Conservation (phyloP, 1,140 invertebrate species). For the Asobara japonica region DNA sequence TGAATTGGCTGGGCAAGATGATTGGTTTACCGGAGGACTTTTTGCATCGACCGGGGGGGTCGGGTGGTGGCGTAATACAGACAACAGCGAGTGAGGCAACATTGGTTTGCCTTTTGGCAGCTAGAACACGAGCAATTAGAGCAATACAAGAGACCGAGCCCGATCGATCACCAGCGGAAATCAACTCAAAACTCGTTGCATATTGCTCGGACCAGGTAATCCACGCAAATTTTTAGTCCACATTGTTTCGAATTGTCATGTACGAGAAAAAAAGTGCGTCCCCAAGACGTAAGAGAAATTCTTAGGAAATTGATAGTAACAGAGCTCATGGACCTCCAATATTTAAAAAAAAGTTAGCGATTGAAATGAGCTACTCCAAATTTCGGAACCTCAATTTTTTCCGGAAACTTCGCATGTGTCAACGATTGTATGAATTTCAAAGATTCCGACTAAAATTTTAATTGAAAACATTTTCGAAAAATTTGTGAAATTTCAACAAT, state of each 20-base stretch:
- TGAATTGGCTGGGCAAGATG: conserved; percentile 98
- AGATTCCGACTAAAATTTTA: too few species aligned
- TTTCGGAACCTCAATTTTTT: too few species aligned
- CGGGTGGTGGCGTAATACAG: conserved; percentile 93
- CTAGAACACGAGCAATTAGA: conserved; percentile 84
- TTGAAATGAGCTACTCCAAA: too few species aligned
- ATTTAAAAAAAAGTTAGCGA: too few species aligned
- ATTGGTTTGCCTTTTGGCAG: conserved; percentile 88
- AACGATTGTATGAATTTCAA: too few species aligned
- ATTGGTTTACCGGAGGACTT: conserved; percentile 91
- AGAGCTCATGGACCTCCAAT: too few species aligned
- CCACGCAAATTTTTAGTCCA: conserved; percentile 14
- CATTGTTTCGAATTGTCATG: too few species aligned
- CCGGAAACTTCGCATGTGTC: too few species aligned
- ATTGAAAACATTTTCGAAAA: too few species aligned
- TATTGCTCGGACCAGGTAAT: conserved; percentile 91
- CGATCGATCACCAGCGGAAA: conserved; percentile 84
- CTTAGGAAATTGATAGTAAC: too few species aligned
- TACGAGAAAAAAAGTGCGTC: conserved; percentile 14
- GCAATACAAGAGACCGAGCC: conserved; percentile 72
- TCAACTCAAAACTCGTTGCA: conserved; percentile 90
- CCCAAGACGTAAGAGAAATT: not conserved
- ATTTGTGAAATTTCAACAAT: not conserved
- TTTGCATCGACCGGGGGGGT: conserved; percentile 78
- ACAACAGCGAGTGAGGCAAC: conserved; percentile 94